Base-by-base conservation (phyloP, 2,113 vertebrate genomes). In the Lonchura striata region DNA sequence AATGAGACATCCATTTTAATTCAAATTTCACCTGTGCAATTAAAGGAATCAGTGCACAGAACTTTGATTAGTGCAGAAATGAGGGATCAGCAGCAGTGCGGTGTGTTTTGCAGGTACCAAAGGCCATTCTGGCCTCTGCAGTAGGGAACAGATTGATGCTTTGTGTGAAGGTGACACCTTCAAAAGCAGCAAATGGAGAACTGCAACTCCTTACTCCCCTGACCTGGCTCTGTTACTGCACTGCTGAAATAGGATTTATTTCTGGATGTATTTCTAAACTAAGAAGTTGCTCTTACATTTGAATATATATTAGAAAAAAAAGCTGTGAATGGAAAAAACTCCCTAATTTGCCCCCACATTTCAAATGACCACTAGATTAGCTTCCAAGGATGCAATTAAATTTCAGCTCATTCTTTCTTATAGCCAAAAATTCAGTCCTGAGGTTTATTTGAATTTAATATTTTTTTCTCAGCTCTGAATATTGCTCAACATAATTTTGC, bases 291-390 rank as follows among this genome's bases (percentile, higher is more conserved):
- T 90, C n/a, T 72, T 81, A n/a, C 22, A 44, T 83, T 88, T 87
- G 50, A 94, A 94, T 86, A 63, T 77, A 56, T 75, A 57, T 93
- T 61, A 71, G 63, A 88, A 93, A 92, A 90, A 33, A 94, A 90
- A 92, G 24, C 80, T 60, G 44, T 57, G 44, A 85, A 54, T 39
- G 33, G 41, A 76, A 92, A 92, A 90, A 78, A 25, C 10, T 69
- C 33, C 60, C 18, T 57, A 44, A 37, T 12, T 20, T 76, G 57
- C 21, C 52, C 46, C 65, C 19, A 80, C 21, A 22, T 7, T 70
- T 63, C 71, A 81, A 93, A 70, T 23, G 35, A 23, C 35, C 53
- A 60, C 68, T 76, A 41, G n/a, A 47, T 31, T 66, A 66, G 27
- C 57, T 86, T 91, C 70, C 68, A 63, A 57, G 39, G 72, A 92